Evolutionary conservation across 2,113 vertebrate genomes (phyloP), one percentile per base, ranked within the genome.

Genomic region (Pedetes capensis): DNA sequence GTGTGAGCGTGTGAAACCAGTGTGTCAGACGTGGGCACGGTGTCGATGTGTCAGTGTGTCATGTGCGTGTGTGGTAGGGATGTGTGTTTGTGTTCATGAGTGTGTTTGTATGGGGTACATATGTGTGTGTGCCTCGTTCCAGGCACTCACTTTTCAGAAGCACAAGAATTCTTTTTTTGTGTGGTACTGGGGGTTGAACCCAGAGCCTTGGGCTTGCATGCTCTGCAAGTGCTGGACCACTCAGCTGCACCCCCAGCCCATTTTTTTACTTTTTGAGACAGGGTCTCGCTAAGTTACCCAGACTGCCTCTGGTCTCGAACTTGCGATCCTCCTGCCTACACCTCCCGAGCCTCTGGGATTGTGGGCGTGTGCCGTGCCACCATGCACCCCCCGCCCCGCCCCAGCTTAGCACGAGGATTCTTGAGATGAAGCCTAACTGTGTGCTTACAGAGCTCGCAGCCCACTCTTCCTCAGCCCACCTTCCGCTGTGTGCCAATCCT

Each of bases 381-480:
- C n/a, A n/a, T n/a, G n/a, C n/a, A n/a, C n/a, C n/a, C n/a, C n/a
- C n/a, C n/a, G n/a, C n/a, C n/a, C n/a, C n/a, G n/a, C n/a, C n/a
- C n/a, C n/a, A n/a, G n/a, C n/a, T n/a, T n/a, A 91, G 55, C 47
- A 42, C 32, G 6, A 44, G 78, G 37, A 71, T 53, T 71, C 81
- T 90, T 92, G 32, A 79, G 32, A n/a, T 71, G 55, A 89, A 37
- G 27, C 18, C 55, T 44, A 12, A 6, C 42, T 8, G 1, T 61
- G 49, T 57, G 57, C 16, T 72, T 61, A 81, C 51, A 44, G 75
- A 87, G 34, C 44, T 37, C 27, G 18, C 51, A 51, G 59, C 12
- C 39, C 9, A 0, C 8, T 20, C 9, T 49, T 32, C 7, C 8
- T n/a, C 20, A 20, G 6, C 39, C 23, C 8, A 3, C 29, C 59